phyloP scores from a whole-genome alignment of 2,888 invertebrate species.

The Spodoptera picta region DNA sequence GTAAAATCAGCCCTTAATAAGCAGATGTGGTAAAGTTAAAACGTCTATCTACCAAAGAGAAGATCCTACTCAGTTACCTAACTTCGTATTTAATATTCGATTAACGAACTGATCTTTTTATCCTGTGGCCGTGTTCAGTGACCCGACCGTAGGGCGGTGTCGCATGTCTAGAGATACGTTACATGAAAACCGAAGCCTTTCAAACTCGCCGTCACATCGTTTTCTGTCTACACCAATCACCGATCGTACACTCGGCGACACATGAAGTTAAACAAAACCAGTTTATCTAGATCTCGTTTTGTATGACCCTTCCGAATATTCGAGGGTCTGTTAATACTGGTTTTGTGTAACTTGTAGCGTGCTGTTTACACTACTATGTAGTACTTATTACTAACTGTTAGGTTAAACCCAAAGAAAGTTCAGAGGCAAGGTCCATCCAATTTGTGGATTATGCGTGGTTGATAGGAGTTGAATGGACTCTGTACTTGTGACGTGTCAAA shows the following conservation, averaged over 20 bases:
- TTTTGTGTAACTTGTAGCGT: too few species aligned
- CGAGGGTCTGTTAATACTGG: too few species aligned
- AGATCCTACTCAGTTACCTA: too few species aligned
- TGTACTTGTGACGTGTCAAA: constrained; percentile 1
- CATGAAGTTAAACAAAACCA: too few species aligned
- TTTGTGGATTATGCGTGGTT: constrained; percentile 31
- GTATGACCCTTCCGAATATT: too few species aligned
- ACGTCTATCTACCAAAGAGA: too few species aligned
- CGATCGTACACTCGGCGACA: constrained; percentile 24
- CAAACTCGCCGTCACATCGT: constrained; percentile 71
- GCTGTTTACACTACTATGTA: constrained; percentile 1
- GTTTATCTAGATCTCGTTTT: too few species aligned
- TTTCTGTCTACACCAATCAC: constrained; percentile 64
- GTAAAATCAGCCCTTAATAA: too few species aligned
- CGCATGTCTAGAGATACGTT: constrained; percentile 64
- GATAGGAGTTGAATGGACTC: constrained; percentile 26
- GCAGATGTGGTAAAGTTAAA: too few species aligned
- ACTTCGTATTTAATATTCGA: too few species aligned
- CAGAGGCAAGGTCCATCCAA: constrained; percentile 49
- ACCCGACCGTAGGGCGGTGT: constrained; percentile 65
- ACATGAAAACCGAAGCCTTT: constrained; percentile 73
- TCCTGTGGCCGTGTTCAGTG: constrained; percentile 61
- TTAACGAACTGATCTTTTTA: constrained; percentile 31
- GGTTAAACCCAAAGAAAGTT: constrained; percentile 23
- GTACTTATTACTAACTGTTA: constrained; percentile 3